phyloP scores from a whole-genome alignment of 2,888 invertebrate genomes.

The Dermolepida albohirtum region DNA sequence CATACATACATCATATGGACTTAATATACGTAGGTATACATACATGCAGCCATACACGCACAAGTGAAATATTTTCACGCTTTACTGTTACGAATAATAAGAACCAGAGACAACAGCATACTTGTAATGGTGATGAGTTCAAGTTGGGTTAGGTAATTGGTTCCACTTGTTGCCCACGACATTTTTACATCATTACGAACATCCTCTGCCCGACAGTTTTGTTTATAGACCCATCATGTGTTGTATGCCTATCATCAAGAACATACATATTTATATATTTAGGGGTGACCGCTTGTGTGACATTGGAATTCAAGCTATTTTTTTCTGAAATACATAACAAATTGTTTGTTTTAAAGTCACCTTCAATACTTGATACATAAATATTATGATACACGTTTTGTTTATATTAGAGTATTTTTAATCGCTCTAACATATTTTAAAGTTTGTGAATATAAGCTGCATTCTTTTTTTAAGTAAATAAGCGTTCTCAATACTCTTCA shows the following conservation, averaged over 20 bases:
- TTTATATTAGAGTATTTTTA: too few relatives aligned
- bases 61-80: conserved; percentile 41
- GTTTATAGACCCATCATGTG: conserved; percentile 21
- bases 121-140: conserved; percentile 33
- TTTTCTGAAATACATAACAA: too few relatives aligned
- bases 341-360: too few relatives aligned
- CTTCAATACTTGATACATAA: too few relatives aligned
- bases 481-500: too few relatives aligned
- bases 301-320: too few relatives aligned
- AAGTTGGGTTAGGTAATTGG: conserved; percentile 53
- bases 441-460: too few relatives aligned
- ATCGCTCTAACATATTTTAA: too few relatives aligned
- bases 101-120: conserved; percentile 28
- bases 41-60: conserved; percentile 3
- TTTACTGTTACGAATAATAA: conserved; percentile 39
- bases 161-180: conserved; percentile 58
- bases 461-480: too few relatives aligned
- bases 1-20: too few relatives aligned
- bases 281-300: too few relatives aligned
- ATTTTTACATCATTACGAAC: conserved; percentile 58
- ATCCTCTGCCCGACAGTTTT: conserved; percentile 48
- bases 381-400: too few relatives aligned
- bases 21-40: not conserved
- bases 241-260: not conserved
- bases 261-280: not conserved